Evolutionary conservation across 2,797 vertebrate genomes (phyloP), one percentile per base, ranked within the genome.

Genomic region (Hephaestus fuliginosus): DNA sequence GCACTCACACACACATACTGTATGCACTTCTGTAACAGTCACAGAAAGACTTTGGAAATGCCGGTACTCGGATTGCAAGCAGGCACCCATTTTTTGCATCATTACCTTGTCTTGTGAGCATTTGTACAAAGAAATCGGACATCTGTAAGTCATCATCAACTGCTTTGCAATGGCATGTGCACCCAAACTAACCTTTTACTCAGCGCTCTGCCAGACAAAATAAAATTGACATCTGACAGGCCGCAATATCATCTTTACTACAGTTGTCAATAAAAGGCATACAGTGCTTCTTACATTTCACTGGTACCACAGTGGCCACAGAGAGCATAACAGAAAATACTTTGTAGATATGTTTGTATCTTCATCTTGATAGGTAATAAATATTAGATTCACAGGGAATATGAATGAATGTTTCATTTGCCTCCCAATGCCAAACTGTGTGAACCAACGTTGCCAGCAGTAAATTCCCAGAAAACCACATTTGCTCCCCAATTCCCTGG

Each of bases 171-270:
- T 3, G 33, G 12, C 57, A 73, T 2, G 5, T 74, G 68, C 6
- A 22, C 41, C 30, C 53, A 78, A 82, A 57, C 55, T 46, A 57
- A 62, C 43, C 30, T 49, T 33, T 41, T 78, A 49, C 39, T 51
- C 36, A 8, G 67, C 5, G 48, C 60, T 74, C 51, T 76, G 36
- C 36, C 67, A 75, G 51, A 44, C 55, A 77, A 74, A 76, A 78
- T 62, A 71, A 74, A 79, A 83, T 76, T 75, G 87, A 94, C 77
- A 86, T 83, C 76, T 84, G 69, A 77, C 82, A 76, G 62, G 10
- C 72, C 18, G 76, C 90, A 89, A 84, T 78, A 88, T 76, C 84
- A 92, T 91, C 78, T 74, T 70, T 76, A 74, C 46, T 41, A 70
- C 70, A 74, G 70, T 55, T 39, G 25, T 81, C 78, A 80, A 68